phyloP scores from a whole-genome alignment of 2,888 invertebrate species.

The Pilophorus perplexus region DNA sequence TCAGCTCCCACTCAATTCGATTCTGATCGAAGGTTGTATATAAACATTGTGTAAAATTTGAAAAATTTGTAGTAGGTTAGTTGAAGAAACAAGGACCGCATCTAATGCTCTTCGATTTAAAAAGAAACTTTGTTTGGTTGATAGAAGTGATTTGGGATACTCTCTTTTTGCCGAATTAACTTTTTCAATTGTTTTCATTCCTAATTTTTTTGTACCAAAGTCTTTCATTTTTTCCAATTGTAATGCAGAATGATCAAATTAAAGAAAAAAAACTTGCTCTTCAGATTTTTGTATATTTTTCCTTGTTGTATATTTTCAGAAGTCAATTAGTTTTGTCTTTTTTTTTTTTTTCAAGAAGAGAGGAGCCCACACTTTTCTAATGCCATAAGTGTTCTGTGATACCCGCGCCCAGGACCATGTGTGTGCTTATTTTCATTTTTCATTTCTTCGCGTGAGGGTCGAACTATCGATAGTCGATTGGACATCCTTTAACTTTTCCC shows the following conservation, averaged over 20 bases:
- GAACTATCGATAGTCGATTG: neutral
- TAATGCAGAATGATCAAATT: too few relatives aligned
- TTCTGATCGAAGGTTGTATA: neutral
- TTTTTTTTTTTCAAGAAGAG: conserved; percentile 19
- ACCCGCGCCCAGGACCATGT: conserved; percentile 46
- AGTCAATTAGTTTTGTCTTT: neutral
- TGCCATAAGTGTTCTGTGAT: conserved; percentile 48
- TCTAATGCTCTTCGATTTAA: conserved; percentile 36
- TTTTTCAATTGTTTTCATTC: conserved; percentile 24
- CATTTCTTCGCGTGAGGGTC: conserved; percentile 16
- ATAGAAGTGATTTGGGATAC: conserved; percentile 41
- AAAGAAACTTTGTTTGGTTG: conserved; percentile 38
- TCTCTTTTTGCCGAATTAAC: conserved; percentile 30
- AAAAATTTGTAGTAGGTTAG: neutral
- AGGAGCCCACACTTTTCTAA: conserved; percentile 40
- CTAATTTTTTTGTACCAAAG: conserved; percentile 46
- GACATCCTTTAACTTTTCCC: too few relatives aligned
- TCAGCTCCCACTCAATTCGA: too few relatives aligned
- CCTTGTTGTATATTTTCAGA: neutral
- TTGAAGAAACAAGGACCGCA: too few relatives aligned
- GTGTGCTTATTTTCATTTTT: conserved; percentile 45
- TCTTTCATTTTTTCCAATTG: conserved; percentile 45
- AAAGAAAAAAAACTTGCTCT: conserved; percentile 14
- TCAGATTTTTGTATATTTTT: neutral
- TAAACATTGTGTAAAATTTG: conserved; percentile 33